Base-by-base conservation (phyloP, 2,797 vertebrate genomes). In the Lagodon rhomboides region DNA sequence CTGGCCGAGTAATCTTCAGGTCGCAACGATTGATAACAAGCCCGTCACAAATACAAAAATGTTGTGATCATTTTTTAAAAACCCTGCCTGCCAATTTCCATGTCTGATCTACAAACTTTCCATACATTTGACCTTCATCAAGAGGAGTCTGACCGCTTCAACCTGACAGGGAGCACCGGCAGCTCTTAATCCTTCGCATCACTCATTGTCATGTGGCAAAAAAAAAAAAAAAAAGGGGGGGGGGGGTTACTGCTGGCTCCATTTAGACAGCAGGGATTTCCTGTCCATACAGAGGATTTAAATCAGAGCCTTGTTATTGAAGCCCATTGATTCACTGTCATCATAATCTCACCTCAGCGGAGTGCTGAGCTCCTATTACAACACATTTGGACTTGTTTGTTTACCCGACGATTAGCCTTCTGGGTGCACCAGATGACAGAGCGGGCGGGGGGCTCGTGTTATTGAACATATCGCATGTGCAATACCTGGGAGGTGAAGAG, bases 241-340 rank as follows among this genome's bases (percentile, higher is more conserved):
- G n/a, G 30, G 30, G 27, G 68, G 55, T 78, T 76, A 83, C 12
- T 60, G 34, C 34, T 7, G 5, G 34, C 34, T 44, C 43, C 15
- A 30, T 78, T 84, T 63, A 49, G 75, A 86, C 85, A 74, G 65
- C 65, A 49, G 58, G 83, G 72, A 75, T 88, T 85, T 77, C 34
- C 70, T 63, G 59, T 54, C 27, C 65, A 77, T 71, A 68, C 66
- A 79, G 75, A 88, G 84, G 82, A 87, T 90, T 90, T 83, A 91
- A 85, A 91, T 90, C 77, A 84, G 71, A 87, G 87, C 81, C 85
- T 73, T 90, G 82, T 89, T 90, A 85, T 85, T 90, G 85, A 88
- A 83, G 77, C 67, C 64, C 76, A 92, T 90, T 91, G 91, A 93
- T 93, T 92, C 83, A 73, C 87, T 90, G 91, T 90, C 91, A 85